phyloP scores from a whole-genome alignment of 2,113 vertebrate genomes.

The Prunella fulvescens region DNA sequence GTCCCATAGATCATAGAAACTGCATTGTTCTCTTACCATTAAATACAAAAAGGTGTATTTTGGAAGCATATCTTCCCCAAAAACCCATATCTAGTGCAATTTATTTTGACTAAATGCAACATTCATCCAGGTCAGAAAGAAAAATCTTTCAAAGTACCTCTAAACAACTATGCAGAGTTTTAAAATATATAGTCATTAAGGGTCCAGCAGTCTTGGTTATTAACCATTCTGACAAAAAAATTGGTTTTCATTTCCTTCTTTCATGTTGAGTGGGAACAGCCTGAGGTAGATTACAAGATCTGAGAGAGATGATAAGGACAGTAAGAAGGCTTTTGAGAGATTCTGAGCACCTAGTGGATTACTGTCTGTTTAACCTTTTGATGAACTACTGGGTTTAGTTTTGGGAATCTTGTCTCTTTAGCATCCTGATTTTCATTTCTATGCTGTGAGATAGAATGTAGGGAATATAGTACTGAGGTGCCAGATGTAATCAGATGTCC shows the following conservation, averaged over 20 bases:
- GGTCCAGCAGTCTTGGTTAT: not conserved
- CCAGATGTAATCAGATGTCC: not conserved
- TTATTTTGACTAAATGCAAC: not conserved
- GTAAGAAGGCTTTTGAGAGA: not conserved
- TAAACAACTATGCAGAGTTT: not conserved
- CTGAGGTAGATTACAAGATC: constrained; percentile 15
- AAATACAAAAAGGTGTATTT: not conserved
- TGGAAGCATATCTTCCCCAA: not conserved
- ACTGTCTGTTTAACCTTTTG: not conserved
- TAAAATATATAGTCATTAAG: not conserved
- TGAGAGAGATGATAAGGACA: not conserved
- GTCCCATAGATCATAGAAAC: not conserved
- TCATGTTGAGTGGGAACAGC: not conserved
- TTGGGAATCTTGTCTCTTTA: not conserved
- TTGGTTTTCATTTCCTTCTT: constrained; percentile 38
- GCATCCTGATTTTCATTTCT: not conserved
- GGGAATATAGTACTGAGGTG: not conserved
- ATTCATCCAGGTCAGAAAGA: not conserved
- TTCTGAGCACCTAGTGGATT: not conserved
- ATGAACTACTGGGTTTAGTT: not conserved
- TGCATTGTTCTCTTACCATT: not conserved
- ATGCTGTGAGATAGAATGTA: not conserved
- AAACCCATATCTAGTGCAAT: not conserved
- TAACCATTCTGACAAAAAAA: constrained; percentile 21
- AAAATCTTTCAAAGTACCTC: not conserved